phyloP scores from a whole-genome alignment of 2,113 vertebrate species.

The Gobio gobio region DNA sequence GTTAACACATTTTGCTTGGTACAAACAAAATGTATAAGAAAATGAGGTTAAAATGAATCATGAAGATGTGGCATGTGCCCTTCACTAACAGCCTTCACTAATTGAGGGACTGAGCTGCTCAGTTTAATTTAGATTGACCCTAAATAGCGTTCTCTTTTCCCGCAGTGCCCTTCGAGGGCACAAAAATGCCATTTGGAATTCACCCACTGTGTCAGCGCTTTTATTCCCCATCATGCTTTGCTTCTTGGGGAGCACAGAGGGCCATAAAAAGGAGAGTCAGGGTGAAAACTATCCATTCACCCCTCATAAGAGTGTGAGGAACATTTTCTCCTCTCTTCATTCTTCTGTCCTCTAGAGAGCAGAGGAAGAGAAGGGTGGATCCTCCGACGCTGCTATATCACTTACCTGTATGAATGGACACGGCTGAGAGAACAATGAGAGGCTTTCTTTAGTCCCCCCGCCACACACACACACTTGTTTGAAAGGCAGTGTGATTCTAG shows the following conservation, averaged over 20 bases:
- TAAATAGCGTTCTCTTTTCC: neutral
- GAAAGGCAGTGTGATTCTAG: slow-evolving; percentile 4
- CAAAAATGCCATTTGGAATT: slow-evolving; percentile 6
- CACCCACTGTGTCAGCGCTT: neutral
- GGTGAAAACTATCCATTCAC: slow-evolving; percentile 16
- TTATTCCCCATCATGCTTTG: slow-evolving; percentile 3
- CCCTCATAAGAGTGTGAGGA: neutral
- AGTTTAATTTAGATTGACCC: neutral
- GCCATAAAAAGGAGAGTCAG: neutral
- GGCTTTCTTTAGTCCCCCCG: slow-evolving; percentile 18
- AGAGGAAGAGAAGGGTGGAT: slow-evolving; percentile 27
- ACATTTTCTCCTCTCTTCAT: slow-evolving; percentile 26
- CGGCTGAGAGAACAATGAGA: slow-evolving; percentile 29
- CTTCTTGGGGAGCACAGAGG: slow-evolving; percentile 10
- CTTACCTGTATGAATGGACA: slow-evolving; percentile 32
- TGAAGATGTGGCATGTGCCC: neutral
- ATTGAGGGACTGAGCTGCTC: neutral
- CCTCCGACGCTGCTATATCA: slow-evolving; percentile 3
- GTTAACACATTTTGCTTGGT: too few species aligned
- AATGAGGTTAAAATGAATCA: neutral
- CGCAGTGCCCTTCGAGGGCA: neutral
- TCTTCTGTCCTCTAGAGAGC: slow-evolving; percentile 18
- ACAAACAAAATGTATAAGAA: too few species aligned
- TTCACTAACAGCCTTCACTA: neutral
- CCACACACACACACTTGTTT: slow-evolving; percentile 36